These are phyloP conservation scores for Agrilus mali DNA, from an alignment of 2,888 invertebrate genomes.

Conservation along the genomic window DNA sequence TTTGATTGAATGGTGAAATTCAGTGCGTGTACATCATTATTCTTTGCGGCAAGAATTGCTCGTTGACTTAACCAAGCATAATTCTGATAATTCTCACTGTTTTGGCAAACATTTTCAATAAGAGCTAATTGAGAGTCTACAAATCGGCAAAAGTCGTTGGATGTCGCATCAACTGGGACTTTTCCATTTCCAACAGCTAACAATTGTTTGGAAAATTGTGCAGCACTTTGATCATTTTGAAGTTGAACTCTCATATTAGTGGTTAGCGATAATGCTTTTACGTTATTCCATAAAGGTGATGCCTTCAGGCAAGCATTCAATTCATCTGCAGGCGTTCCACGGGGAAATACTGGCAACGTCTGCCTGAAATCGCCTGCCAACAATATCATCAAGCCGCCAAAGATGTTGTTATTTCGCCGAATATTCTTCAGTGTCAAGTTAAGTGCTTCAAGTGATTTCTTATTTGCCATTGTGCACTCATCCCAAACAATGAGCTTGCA, in stretches of 20 bases:
- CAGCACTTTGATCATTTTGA: too few relatives aligned
- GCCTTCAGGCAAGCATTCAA: conserved; percentile 24
- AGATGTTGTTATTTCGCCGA: conserved; percentile 13
- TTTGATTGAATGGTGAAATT: conserved; percentile 10
- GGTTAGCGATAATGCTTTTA: conserved; percentile 15
- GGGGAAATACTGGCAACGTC: conserved; percentile 23
- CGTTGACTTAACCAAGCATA: too few relatives aligned
- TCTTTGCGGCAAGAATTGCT: too few relatives aligned
- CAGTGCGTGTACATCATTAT: too few relatives aligned
- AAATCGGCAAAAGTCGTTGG: conserved; percentile 19
- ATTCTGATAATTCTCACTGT: too few relatives aligned
- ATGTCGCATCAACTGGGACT: conserved; percentile 16
- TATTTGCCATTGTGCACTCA: conserved; percentile 14
- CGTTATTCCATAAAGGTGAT: conserved; percentile 19
- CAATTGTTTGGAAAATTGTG: too few relatives aligned
- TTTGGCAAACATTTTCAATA: too few relatives aligned
- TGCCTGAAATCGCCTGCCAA: conserved; percentile 25
- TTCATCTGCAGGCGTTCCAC: conserved; percentile 22
- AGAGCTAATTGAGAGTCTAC: too few relatives aligned
- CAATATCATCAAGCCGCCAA: conserved; percentile 22
- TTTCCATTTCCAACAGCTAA: conserved; percentile 20
- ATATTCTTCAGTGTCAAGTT: conserved; percentile 19
- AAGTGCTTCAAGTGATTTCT: conserved; percentile 16
- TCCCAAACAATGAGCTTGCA: conserved; percentile 13
- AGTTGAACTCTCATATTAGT: conserved; percentile 19